phyloP scores from a whole-genome alignment of 2,797 vertebrate species.

The Enteromius radiatus region DNA sequence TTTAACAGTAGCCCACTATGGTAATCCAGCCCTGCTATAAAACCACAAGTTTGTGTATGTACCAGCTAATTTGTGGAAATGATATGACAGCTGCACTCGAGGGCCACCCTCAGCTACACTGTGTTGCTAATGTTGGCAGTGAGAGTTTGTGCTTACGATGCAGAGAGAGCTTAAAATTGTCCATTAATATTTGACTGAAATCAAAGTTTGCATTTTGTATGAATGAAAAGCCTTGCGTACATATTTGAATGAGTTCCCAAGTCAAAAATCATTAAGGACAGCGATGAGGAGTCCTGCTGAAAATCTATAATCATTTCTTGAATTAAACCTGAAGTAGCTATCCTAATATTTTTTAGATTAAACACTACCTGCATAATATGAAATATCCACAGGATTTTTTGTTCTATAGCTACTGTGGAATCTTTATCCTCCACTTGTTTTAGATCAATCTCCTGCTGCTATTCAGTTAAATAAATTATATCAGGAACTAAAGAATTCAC shows the following conservation, averaged over 20 bases:
- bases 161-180: conserved; percentile 7
- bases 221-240: not conserved
- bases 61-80: conserved; percentile 28
- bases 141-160: conserved; percentile 17
- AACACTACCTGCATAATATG: not conserved
- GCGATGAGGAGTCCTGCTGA: not conserved
- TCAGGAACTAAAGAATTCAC: not conserved
- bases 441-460: not conserved
- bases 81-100: conserved; percentile 22
- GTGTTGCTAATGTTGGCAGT: conserved; percentile 1
- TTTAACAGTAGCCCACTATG: conserved; percentile 21
- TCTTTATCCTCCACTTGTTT: not conserved
- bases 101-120: conserved; percentile 8
- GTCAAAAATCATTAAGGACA: not conserved
- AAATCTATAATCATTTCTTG: not conserved
- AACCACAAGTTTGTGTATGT: conserved; percentile 31
- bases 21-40: conserved; percentile 13
- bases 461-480: not conserved
- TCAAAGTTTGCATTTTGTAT: conserved; percentile 14
- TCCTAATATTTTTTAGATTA: conserved; percentile 1
- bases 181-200: conserved; percentile 16
- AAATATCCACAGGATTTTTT: not conserved
- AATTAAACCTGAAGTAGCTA: not conserved
- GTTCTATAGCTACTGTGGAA: not conserved
- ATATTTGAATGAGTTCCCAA: not conserved